Evolutionary conservation across 2,797 vertebrate species (phyloP).

Genomic region (Bufotes viridis): DNA sequence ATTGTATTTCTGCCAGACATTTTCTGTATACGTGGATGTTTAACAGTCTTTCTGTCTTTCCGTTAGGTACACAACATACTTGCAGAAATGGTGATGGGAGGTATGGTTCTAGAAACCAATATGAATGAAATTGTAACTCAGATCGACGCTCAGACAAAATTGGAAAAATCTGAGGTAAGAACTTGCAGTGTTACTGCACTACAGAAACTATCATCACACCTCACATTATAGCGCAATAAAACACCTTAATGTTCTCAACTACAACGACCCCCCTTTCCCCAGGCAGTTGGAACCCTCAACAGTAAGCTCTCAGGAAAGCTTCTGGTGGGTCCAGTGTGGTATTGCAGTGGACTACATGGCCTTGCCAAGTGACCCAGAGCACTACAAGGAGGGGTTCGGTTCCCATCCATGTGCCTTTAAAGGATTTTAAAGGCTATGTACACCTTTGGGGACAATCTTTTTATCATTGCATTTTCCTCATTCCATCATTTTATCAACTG

Average conservation of each 20-base stretch:
- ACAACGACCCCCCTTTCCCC: neutral
- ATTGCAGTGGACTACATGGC: neutral
- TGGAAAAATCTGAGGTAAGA: slow-evolving; percentile 99
- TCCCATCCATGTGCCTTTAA: too few species aligned
- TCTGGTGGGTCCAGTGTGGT: neutral
- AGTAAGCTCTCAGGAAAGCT: neutral
- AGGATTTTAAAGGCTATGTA: too few species aligned
- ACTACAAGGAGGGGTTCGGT: neutral
- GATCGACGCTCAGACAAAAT: slow-evolving; percentile 96
- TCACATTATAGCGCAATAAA: neutral
- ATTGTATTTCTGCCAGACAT: too few species aligned
- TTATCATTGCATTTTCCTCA: too few species aligned
- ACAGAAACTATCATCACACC: neutral
- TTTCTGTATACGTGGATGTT: neutral
- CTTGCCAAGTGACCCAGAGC: neutral
- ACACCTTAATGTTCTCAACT: neutral
- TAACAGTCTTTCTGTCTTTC: neutral
- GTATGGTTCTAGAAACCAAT: slow-evolving; percentile 98
- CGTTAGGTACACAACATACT: slow-evolving; percentile 95
- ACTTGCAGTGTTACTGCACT: neutral
- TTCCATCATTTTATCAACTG: too few species aligned
- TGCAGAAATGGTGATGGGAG: slow-evolving; percentile 99
- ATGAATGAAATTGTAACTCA: slow-evolving; percentile 99
- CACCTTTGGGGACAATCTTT: too few species aligned
- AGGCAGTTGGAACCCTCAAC: neutral